Evolutionary conservation across 2,797 vertebrate genomes (phyloP), one percentile per base, ranked within the genome.

Genomic region (Schizothorax lantsangensis): DNA sequence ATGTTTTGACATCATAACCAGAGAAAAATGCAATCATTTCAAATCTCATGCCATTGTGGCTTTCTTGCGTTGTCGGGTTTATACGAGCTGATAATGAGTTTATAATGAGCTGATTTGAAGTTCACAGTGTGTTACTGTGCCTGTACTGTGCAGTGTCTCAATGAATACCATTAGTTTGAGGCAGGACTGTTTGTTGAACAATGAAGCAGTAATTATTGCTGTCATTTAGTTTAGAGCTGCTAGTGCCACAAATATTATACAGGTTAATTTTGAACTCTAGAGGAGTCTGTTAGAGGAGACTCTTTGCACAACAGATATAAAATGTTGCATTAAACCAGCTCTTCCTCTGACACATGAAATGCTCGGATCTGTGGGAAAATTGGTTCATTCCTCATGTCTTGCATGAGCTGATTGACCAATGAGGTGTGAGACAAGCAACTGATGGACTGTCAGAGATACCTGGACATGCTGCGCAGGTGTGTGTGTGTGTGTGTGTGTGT

Each of bases 391-490:
- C 59, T 66, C 79, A 47, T 47, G 79, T 80, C 47, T 80, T 64
- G 59, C 59, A 64, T 45, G n/a, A 64, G 40, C 57, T 66, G 57
- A 80, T 45, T 9, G n/a, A 45, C 15, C 57, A 80, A 80, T 80
- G 79, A 66, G 79, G 38, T 43, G 57, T 14, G 59, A 45, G 79
- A 47, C 79, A 80, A 66, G 15, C 3, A 5, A 80, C 79, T 30
- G 79, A 80, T 64, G 26, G 15, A 26, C 59, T 47, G 79, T 33
- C 79, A 80, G 79, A 78, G 11, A 57, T 57, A 68, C 66, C 64
- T 68, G 66, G 33, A 68, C 59, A 62, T 12, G 17, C 26, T 33
- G 26, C 3, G 6, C 47, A 52, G 26, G 26, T 75, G 73, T 74
- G 72, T 30, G 72, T 74, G n/a, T 30, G 14, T 74, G 72, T 17